Percentiles rank a stretch among this genome's conserved stretches.
Conservation (phyloP, 2,888 invertebrate genomes). For the Epinotia bilunana region DNA sequence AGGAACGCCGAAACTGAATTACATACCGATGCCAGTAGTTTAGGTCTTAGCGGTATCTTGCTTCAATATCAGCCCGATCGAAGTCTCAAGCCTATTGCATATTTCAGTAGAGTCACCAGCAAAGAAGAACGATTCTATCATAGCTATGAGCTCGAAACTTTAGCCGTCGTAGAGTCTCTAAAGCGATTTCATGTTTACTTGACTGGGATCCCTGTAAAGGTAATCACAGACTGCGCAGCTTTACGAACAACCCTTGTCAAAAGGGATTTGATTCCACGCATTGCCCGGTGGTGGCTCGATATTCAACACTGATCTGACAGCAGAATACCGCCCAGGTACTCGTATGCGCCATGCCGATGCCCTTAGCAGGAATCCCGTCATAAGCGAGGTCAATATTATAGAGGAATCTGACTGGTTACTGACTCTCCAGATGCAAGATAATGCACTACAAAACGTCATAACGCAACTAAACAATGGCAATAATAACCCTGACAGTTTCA, state of each 20-base stretch:
- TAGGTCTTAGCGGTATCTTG: conserved; percentile 51
- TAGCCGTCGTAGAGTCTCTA: conserved; percentile 52
- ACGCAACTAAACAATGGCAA: conserved; percentile 41
- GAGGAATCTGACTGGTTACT: conserved; percentile 43
- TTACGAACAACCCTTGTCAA: conserved; percentile 53
- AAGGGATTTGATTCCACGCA: conserved; percentile 52
- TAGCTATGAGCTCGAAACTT: conserved; percentile 51
- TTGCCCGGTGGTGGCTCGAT: conserved; percentile 57
- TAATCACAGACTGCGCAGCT: conserved; percentile 56
- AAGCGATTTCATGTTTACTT: conserved; percentile 53
- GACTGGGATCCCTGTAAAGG: too few species aligned
- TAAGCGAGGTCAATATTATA: not conserved
- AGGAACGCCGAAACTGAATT: conserved; percentile 29
- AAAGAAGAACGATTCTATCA: conserved; percentile 47
- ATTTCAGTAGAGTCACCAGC: conserved; percentile 50
- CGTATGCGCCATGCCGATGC: conserved; percentile 58
- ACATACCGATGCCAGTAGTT: conserved; percentile 36
- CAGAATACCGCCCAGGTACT: conserved; percentile 55
- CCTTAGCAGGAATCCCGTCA: conserved; percentile 44
- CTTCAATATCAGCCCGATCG: conserved; percentile 37
- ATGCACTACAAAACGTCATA: conserved; percentile 41
- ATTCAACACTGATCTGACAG: conserved; percentile 52
- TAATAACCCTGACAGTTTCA: conserved; percentile 43
- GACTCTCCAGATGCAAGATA: conserved; percentile 47
- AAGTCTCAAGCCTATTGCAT: conserved; percentile 48